Evolutionary conservation across 2,888 invertebrate species (phyloP).

Genomic region (Amitus sp.): DNA sequence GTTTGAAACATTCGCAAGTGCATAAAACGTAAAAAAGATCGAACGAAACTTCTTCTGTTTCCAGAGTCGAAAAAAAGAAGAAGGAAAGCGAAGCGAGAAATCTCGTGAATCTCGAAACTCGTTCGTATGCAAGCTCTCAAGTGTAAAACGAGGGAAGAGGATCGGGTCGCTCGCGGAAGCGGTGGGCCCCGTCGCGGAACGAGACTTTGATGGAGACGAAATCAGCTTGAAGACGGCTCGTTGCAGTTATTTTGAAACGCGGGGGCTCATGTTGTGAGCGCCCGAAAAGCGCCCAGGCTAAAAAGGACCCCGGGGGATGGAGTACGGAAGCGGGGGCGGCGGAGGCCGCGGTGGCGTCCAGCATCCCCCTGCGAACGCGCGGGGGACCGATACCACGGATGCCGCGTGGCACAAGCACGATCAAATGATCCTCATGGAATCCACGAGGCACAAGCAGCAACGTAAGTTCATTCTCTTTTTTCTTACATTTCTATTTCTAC

Average conservation of each 20-base stretch:
- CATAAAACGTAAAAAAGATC: too few species aligned
- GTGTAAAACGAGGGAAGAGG: conserved; percentile 16
- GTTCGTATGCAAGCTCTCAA: conserved; percentile 57
- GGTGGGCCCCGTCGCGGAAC: too few species aligned
- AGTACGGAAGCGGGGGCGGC: conserved; percentile 58
- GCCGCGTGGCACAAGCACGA: conserved; percentile 65
- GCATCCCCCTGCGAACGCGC: conserved; percentile 59
- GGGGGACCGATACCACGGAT: conserved; percentile 63
- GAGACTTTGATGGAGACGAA: background rate
- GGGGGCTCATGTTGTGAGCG: conserved; percentile 63
- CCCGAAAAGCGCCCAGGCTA: conserved; percentile 53
- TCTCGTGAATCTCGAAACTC: conserved; percentile 26
- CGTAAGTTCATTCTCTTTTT: conserved; percentile 48
- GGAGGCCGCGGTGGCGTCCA: conserved; percentile 59
- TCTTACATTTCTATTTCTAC: background rate
- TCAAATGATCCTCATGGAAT: conserved; percentile 65
- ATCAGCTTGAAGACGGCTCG: too few species aligned
- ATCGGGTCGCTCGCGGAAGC: conserved; percentile 11
- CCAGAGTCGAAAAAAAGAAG: background rate
- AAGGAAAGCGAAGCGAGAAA: background rate
- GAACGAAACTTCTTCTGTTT: background rate
- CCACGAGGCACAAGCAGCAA: conserved; percentile 63
- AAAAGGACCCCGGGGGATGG: conserved; percentile 61
- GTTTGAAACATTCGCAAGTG: too few species aligned
- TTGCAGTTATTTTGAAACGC: too few species aligned